These are phyloP conservation scores for Acrocephalus arundinaceus DNA, from an alignment of 2,113 vertebrate genomes.

Conservation along the genomic window DNA sequence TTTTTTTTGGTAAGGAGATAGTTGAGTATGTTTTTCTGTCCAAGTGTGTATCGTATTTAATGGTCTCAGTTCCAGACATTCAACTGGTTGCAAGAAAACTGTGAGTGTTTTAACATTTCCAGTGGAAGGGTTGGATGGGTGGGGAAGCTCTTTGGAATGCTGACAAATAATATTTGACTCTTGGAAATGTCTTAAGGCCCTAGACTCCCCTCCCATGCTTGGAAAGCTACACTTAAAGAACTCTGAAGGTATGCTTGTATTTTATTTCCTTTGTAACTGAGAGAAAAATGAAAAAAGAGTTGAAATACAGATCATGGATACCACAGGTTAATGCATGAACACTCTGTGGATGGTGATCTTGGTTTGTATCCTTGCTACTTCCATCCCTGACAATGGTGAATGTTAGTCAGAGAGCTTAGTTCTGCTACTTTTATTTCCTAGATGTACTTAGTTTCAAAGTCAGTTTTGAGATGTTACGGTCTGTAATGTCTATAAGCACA, in stretches of 20 bases:
- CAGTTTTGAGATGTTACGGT: background rate
- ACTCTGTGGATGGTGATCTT: background rate
- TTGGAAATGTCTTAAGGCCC: slow-evolving; percentile 1
- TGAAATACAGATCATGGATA: background rate
- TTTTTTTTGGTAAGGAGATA: background rate
- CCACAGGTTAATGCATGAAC: background rate
- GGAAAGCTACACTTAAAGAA: background rate
- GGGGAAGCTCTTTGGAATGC: slow-evolving; percentile 3
- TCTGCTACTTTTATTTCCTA: background rate
- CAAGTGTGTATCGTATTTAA: background rate
- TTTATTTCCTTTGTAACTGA: background rate
- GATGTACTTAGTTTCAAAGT: background rate
- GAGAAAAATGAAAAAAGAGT: background rate
- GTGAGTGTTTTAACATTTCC: slow-evolving; percentile 47
- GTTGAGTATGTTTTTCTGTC: background rate
- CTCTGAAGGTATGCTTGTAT: background rate
- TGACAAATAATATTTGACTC: background rate
- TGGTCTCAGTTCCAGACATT: slow-evolving; percentile 2
- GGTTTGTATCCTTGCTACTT: background rate
- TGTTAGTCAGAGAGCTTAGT: background rate
- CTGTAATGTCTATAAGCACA: background rate
- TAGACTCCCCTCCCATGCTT: background rate
- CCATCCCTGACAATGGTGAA: fast-evolving
- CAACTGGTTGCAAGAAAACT: slow-evolving; percentile 27
- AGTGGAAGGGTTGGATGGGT: background rate